These are phyloP conservation scores for Dromius quadrimaculatus DNA, from an alignment of 2,888 invertebrate species.

Conservation along the genomic window DNA sequence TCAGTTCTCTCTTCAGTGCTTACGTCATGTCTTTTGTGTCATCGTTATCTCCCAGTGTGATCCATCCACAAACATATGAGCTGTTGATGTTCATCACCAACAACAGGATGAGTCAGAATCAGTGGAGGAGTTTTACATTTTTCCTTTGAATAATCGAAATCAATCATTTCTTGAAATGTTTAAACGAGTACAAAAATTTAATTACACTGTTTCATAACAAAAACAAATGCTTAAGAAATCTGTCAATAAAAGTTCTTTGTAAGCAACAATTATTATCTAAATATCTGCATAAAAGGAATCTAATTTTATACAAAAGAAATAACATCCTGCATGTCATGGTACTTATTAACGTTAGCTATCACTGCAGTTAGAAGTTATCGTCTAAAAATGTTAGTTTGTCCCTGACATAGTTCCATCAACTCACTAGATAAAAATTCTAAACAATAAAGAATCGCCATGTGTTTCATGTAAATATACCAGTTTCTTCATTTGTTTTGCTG, in stretches of 20 bases:
- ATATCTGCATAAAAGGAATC: conserved; percentile 3
- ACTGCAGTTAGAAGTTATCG: conserved; percentile 18
- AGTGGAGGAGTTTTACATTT: not conserved
- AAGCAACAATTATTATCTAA: too few species aligned
- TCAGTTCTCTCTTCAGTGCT: not conserved
- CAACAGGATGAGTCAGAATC: not conserved
- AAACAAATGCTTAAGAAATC: too few species aligned
- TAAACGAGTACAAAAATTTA: too few species aligned
- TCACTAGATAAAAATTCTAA: conserved; percentile 13
- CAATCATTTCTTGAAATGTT: too few species aligned
- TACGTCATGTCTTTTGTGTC: conserved; percentile 32
- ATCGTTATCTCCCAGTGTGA: conserved; percentile 20
- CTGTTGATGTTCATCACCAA: conserved; percentile 8
- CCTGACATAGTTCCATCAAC: conserved; percentile 21
- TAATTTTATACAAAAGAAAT: conserved; percentile 19
- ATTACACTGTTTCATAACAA: too few species aligned
- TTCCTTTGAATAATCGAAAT: not conserved
- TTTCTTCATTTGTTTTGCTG: conserved; percentile 8
- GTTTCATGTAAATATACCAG: not conserved
- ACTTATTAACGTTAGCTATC: not conserved
- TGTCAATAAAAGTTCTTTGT: too few species aligned
- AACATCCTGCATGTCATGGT: conserved; percentile 18
- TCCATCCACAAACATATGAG: conserved; percentile 20
- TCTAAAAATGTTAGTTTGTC: not conserved
- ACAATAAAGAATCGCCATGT: conserved; percentile 6